Evolutionary conservation across 2,113 vertebrate genomes (phyloP).

Genomic region (Paedocypris sp.): DNA sequence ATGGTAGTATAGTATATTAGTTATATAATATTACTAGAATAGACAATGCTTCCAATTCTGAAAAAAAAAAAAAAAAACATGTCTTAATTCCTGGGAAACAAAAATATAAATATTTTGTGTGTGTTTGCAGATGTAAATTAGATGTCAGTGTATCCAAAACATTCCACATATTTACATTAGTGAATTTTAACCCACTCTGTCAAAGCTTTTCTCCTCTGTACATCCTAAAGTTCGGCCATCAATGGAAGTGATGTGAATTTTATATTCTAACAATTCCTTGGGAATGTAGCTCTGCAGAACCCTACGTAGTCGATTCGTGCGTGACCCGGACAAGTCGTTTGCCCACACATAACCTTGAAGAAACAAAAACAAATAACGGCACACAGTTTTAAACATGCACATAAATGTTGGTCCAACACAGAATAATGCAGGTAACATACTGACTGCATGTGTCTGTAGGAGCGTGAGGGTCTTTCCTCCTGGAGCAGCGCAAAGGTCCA

Average conservation of each 20-base stretch:
- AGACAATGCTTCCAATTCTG: too few relatives aligned
- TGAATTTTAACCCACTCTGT: conserved; percentile 80
- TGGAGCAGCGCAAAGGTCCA: conserved; percentile 89
- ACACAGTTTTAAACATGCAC: neutral
- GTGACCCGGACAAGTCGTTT: conserved; percentile 74
- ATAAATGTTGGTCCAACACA: too few relatives aligned
- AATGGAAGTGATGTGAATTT: conserved; percentile 63
- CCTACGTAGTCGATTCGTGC: conserved; percentile 62
- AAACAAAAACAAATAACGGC: neutral
- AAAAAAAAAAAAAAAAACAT: too few relatives aligned
- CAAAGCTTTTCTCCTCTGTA: conserved; percentile 65
- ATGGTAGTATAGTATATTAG: too few relatives aligned
- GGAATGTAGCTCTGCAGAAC: conserved; percentile 75
- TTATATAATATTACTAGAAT: too few relatives aligned
- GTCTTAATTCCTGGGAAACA: too few relatives aligned
- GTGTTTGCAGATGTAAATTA: too few relatives aligned
- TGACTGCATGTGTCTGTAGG: conserved; percentile 72
- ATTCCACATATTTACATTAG: too few relatives aligned
- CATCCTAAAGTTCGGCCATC: conserved; percentile 78
- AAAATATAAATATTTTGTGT: too few relatives aligned
- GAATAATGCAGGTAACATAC: conserved; percentile 52
- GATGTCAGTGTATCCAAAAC: too few relatives aligned
- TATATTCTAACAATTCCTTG: conserved; percentile 47
- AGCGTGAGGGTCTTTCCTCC: conserved; percentile 85
- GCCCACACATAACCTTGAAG: conserved; percentile 67